Evolutionary conservation across 2,888 invertebrate species (phyloP).

Genomic region (Himalopsyche kuldschensis): DNA sequence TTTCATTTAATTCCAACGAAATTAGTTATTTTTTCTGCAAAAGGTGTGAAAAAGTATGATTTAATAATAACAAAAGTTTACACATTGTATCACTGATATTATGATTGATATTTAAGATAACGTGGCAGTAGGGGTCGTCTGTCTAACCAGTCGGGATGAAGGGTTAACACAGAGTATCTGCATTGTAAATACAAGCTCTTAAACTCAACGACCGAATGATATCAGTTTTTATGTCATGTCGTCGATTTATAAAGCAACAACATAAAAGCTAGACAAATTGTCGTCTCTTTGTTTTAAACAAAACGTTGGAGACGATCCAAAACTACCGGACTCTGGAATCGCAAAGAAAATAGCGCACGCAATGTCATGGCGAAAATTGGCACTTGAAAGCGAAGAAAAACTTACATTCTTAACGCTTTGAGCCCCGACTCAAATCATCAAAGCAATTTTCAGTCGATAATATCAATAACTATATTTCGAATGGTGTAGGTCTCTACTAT

Average conservation of each 20-base stretch:
- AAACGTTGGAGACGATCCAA: slow-evolving; percentile 23
- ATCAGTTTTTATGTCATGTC: background rate
- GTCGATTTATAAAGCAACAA: slow-evolving; percentile 7
- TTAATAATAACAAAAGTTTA: too few species aligned
- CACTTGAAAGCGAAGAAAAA: slow-evolving; percentile 19
- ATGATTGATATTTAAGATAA: too few species aligned
- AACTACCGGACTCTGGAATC: slow-evolving; percentile 7
- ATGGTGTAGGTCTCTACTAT: too few species aligned
- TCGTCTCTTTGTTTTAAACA: slow-evolving; percentile 18
- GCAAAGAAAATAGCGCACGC: slow-evolving; percentile 4
- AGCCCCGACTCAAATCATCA: too few species aligned
- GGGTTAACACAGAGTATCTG: background rate
- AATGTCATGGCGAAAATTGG: slow-evolving; percentile 7
- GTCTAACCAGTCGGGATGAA: too few species aligned
- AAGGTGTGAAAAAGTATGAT: too few species aligned
- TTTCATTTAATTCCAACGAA: too few species aligned
- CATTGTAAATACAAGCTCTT: background rate
- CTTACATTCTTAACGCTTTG: background rate
- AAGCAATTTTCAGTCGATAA: too few species aligned
- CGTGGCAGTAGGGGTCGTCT: too few species aligned
- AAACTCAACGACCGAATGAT: background rate
- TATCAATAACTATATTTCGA: too few species aligned
- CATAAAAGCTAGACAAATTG: slow-evolving; percentile 5
- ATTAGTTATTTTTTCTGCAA: too few species aligned
- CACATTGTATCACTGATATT: too few species aligned